Percentiles rank a stretch among this genome's conserved stretches.
Conservation (phyloP, 2,797 vertebrate genomes). For the Furcifer pardalis region DNA sequence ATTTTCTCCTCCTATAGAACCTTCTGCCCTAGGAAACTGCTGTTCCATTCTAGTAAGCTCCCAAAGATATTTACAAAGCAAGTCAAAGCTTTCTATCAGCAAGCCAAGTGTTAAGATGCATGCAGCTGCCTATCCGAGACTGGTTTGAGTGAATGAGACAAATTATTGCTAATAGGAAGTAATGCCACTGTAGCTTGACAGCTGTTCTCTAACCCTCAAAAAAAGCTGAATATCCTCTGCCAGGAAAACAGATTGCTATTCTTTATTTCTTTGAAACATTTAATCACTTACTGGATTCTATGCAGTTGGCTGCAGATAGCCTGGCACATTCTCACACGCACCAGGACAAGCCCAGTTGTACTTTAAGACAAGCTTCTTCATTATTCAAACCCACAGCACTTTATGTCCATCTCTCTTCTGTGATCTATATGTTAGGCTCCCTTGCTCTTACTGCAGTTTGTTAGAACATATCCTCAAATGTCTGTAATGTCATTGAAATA, state of each 20-base stretch:
- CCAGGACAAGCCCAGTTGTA: not conserved
- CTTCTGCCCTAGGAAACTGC: constrained; percentile 9
- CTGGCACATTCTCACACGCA: not conserved
- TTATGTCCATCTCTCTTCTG: not conserved
- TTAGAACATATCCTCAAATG: not conserved
- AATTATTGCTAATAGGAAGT: not conserved
- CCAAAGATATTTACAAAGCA: constrained; percentile 16
- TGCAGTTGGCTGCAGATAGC: not conserved
- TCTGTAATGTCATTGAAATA: not conserved
- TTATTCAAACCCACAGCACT: not conserved
- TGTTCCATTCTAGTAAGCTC: not conserved
- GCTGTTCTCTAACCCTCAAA: not conserved
- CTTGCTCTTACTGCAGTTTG: not conserved
- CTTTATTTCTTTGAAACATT: not conserved
- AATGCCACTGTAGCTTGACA: not conserved
- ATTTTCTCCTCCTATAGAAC: not conserved
- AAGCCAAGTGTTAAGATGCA: constrained; percentile 17
- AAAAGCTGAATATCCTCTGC: constrained; percentile 5
- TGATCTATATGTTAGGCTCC: not conserved
- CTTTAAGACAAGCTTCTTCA: not conserved
- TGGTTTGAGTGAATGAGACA: not conserved
- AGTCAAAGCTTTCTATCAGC: not conserved
- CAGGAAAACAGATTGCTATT: not conserved
- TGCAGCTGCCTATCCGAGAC: not conserved
- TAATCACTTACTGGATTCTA: not conserved